phyloP scores from a whole-genome alignment of 2,888 invertebrate species.

The Seira sanloemensis region DNA sequence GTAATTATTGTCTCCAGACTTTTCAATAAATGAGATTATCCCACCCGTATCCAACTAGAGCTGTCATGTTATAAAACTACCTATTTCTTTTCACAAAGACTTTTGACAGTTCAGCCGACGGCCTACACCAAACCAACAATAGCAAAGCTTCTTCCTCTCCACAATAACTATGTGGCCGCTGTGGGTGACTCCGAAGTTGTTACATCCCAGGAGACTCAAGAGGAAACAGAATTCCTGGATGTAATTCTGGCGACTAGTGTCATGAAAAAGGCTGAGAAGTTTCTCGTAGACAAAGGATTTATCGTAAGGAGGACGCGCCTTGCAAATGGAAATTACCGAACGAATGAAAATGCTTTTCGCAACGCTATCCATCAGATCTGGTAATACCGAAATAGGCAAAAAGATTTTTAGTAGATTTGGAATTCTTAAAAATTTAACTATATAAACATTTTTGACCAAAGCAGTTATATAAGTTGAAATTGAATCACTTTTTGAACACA shows the following conservation, averaged over 20 bases:
- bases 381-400: no score
- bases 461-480: no score
- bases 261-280: constrained; percentile 83
- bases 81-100: constrained; percentile 80
- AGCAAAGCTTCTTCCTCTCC: constrained; percentile 83
- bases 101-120: constrained; percentile 81
- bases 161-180: constrained; percentile 91
- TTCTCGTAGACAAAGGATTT: constrained; percentile 80
- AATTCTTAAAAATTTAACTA: no score
- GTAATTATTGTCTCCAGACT: no score
- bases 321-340: constrained; percentile 61
- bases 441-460: no score
- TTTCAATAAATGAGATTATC: no score
- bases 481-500: no score
- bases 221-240: constrained; percentile 88
- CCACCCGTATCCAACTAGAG: background rate
- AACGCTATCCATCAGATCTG: constrained; percentile 76
- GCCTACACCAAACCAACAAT: constrained; percentile 84
- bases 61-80: constrained; percentile 32
- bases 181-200: constrained; percentile 85
- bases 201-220: constrained; percentile 83
- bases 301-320: constrained; percentile 58
- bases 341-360: constrained; percentile 77
- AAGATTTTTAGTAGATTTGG: no score
- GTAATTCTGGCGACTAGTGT: constrained; percentile 86